These are phyloP conservation scores for Drosophila lutescens DNA, from an alignment of 2,888 invertebrate species.

Conservation along the genomic window DNA sequence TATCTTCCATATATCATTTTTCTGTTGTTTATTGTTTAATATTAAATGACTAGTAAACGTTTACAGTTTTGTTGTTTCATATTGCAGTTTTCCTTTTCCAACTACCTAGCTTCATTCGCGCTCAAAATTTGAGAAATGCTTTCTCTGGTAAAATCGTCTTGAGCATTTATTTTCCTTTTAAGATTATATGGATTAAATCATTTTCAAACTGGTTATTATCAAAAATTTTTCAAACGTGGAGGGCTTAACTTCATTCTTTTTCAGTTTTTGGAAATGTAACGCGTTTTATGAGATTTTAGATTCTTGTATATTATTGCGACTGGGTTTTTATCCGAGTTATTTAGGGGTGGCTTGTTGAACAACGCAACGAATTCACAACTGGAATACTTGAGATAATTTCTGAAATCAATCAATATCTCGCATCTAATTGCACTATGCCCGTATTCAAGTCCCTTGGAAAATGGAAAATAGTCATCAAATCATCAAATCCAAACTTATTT, in stretches of 20 bases:
- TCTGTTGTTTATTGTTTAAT: slow-evolving; percentile 37
- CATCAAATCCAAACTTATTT: slow-evolving; percentile 31
- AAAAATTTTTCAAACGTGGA: slow-evolving; percentile 71
- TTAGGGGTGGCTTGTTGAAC: not conserved
- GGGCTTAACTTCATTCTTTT: slow-evolving; percentile 61
- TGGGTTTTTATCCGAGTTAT: slow-evolving; percentile 1
- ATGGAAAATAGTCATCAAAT: slow-evolving; percentile 17
- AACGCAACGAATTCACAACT: not conserved
- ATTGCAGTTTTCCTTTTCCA: slow-evolving; percentile 38
- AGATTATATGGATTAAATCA: slow-evolving; percentile 25
- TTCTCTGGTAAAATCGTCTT: slow-evolving; percentile 57
- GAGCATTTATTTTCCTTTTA: slow-evolving; percentile 45
- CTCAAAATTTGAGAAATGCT: slow-evolving; percentile 60
- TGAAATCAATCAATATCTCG: not conserved
- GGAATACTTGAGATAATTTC: not conserved
- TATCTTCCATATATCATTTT: slow-evolving; percentile 45
- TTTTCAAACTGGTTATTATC: slow-evolving; percentile 58
- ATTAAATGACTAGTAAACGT: slow-evolving; percentile 76
- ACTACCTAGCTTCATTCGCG: slow-evolving; percentile 16
- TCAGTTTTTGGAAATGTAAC: slow-evolving; percentile 30
- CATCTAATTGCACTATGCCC: slow-evolving; percentile 24
- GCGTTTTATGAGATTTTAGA: slow-evolving; percentile 21
- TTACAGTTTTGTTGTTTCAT: slow-evolving; percentile 55
- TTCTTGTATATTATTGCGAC: slow-evolving; percentile 2
- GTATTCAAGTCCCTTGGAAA: not conserved